phyloP scores from a whole-genome alignment of 2,888 invertebrate genomes.

The Caenorhabditis sulstoni region DNA sequence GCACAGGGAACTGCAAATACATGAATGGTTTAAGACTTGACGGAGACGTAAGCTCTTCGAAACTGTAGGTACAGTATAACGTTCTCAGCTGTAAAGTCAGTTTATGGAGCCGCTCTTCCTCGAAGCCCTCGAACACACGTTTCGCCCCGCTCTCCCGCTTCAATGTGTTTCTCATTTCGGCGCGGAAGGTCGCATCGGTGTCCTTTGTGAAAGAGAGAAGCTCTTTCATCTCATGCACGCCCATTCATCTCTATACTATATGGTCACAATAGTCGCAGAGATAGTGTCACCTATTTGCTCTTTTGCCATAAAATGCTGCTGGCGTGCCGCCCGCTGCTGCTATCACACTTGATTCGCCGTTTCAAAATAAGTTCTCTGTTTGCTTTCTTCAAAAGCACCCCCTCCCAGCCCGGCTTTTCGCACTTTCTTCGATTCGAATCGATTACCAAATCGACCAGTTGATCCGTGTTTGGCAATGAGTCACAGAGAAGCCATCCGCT shows the following conservation, averaged over 20 bases:
- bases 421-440: slow-evolving; percentile 38
- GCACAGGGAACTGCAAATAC: no score
- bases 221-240: slow-evolving; percentile 6
- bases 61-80: no score
- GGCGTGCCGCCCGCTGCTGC: slow-evolving; percentile 23
- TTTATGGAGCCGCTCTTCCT: background rate
- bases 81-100: background rate
- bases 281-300: slow-evolving; percentile 28
- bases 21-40: no score
- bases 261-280: slow-evolving; percentile 22
- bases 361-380: slow-evolving; percentile 47
- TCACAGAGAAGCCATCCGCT: slow-evolving; percentile 21
- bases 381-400: slow-evolving; percentile 13
- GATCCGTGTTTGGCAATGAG: slow-evolving; percentile 44
- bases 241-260: slow-evolving; percentile 13
- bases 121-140: no score
- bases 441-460: slow-evolving; percentile 15
- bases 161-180: no score
- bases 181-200: no score
- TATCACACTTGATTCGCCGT: slow-evolving; percentile 23
- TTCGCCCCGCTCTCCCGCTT: no score
- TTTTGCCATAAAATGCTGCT: slow-evolving; percentile 48
- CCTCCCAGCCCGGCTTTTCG: slow-evolving; percentile 27
- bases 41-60: no score
- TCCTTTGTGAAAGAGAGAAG: background rate